phyloP scores from a whole-genome alignment of 2,888 invertebrate genomes.

The Corbicula japonica region DNA sequence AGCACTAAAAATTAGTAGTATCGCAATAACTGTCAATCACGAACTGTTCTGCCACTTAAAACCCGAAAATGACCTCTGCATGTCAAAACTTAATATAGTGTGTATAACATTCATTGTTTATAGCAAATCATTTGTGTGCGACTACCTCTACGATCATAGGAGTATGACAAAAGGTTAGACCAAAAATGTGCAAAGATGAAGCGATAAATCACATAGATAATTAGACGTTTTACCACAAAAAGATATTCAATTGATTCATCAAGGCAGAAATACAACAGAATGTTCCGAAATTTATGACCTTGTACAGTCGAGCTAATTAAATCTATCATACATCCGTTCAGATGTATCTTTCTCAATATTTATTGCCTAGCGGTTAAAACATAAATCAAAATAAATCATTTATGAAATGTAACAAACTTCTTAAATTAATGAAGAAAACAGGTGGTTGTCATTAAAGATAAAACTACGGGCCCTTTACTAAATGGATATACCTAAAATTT shows the following conservation, averaged over 20 bases:
- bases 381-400: too few relatives aligned
- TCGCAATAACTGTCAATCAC: conserved; percentile 21
- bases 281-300: conserved; percentile 10
- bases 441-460: too few relatives aligned
- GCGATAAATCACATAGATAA: conserved; percentile 11
- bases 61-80: conserved; percentile 11
- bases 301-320: conserved; percentile 3
- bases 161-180: not conserved
- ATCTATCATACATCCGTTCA: not conserved
- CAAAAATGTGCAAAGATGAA: not conserved
- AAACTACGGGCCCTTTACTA: too few relatives aligned
- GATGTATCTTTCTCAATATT: too few relatives aligned
- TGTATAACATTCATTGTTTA: conserved; percentile 8
- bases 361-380: too few relatives aligned
- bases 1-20: too few relatives aligned
- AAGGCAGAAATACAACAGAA: conserved; percentile 20
- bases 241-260: conserved; percentile 39
- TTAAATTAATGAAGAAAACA: too few relatives aligned
- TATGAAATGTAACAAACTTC: too few relatives aligned
- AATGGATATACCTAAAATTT: too few relatives aligned
- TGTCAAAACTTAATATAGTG: conserved; percentile 21
- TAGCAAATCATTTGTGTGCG: conserved; percentile 7
- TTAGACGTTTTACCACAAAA: conserved; percentile 17
- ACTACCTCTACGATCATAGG: not conserved
- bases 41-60: conserved; percentile 10